A percentile compares a stretch with the other conserved stretches of the same genome.
Conservation (phyloP, 2,797 vertebrate species). For the Micromesistius poutassou region DNA sequence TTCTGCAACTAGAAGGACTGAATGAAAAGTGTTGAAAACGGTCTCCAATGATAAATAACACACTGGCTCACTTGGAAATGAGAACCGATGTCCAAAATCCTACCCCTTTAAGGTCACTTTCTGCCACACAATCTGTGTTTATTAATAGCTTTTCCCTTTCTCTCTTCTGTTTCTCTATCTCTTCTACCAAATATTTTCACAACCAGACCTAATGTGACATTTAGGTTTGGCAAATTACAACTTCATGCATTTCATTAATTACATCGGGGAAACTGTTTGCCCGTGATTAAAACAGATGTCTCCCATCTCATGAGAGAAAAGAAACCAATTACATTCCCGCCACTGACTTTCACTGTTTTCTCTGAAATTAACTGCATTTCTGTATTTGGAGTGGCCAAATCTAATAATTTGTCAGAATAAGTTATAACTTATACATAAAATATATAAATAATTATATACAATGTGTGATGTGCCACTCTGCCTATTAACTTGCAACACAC, state of each 20-base stretch:
- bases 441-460: too few relatives aligned
- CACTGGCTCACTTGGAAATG: too few relatives aligned
- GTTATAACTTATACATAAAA: neutral
- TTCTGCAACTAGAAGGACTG: too few relatives aligned
- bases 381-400: constrained; percentile 5
- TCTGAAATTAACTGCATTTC: constrained; percentile 16
- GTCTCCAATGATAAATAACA: too few relatives aligned
- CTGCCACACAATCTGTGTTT: constrained; percentile 56
- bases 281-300: constrained; percentile 60
- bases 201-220: constrained; percentile 60
- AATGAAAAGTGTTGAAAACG: too few relatives aligned
- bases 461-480: too few relatives aligned
- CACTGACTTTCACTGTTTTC: constrained; percentile 8
- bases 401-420: constrained; percentile 18
- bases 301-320: constrained; percentile 24
- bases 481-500: too few relatives aligned
- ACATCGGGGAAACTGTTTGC: constrained; percentile 40
- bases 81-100: too few relatives aligned
- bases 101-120: constrained; percentile 63
- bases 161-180: constrained; percentile 38
- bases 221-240: constrained; percentile 57
- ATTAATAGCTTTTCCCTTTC: constrained; percentile 34
- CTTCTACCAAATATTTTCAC: constrained; percentile 54
- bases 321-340: constrained; percentile 24
- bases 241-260: constrained; percentile 62